Percentiles rank a stretch among this genome's conserved stretches.
These are phyloP conservation scores for Gymnorhina tibicen DNA, from an alignment of 2,113 vertebrate genomes.

Conservation along the genomic window DNA sequence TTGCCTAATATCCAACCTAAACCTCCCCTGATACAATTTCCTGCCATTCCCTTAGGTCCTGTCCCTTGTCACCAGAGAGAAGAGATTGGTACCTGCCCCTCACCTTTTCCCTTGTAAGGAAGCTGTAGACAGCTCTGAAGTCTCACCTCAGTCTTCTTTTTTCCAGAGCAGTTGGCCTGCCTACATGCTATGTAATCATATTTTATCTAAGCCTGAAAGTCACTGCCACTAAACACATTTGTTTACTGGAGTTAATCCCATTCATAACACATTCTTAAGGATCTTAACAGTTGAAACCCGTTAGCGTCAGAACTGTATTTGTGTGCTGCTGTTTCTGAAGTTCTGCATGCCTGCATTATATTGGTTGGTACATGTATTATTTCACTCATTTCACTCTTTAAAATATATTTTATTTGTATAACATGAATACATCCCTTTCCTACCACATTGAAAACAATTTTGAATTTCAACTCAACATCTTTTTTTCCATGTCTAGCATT, in stretches of 20 bases:
- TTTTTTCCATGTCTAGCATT: not conserved
- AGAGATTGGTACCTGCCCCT: not conserved
- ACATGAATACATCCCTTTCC: not conserved
- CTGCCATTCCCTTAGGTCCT: not conserved
- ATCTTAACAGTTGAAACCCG: not conserved
- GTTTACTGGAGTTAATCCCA: not conserved
- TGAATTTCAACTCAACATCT: not conserved
- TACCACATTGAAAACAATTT: not conserved
- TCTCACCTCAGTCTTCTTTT: not conserved
- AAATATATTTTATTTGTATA: not conserved
- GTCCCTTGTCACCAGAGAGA: not conserved
- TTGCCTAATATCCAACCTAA: not conserved
- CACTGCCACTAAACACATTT: not conserved
- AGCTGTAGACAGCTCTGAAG: not conserved
- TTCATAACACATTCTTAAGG: not conserved
- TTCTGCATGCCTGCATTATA: not conserved
- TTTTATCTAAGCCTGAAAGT: not conserved
- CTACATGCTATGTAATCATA: not conserved
- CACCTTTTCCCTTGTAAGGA: not conserved
- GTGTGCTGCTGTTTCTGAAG: not conserved
- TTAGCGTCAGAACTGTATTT: not conserved
- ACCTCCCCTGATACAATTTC: not conserved
- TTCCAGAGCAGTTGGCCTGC: not conserved
- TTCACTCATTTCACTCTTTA: not conserved
- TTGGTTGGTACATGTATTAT: not conserved